phyloP scores from a whole-genome alignment of 2,797 vertebrate genomes.

The Takifugu rubripes region DNA sequence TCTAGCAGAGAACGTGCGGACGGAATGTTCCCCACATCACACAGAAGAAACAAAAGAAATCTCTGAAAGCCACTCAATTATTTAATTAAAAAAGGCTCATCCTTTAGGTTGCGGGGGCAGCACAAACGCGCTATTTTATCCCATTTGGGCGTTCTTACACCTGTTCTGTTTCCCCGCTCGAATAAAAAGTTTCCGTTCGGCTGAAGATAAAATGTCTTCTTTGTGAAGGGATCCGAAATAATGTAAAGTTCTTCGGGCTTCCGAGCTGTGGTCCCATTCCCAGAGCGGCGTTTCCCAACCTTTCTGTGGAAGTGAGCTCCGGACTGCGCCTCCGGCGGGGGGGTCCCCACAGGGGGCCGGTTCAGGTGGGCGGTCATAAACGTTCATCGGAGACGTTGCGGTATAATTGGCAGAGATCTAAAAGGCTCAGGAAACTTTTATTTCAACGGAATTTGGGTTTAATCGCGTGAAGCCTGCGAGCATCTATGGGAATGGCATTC shows the following conservation, averaged over 20 bases:
- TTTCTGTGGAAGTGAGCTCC: slow-evolving; percentile 37
- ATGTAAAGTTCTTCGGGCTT: slow-evolving; percentile 53
- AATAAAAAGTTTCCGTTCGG: slow-evolving; percentile 50
- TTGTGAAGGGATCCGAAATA: slow-evolving; percentile 46
- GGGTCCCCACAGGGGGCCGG: slow-evolving; percentile 32
- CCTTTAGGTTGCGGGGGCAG: slow-evolving; percentile 1
- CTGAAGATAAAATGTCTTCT: slow-evolving; percentile 42
- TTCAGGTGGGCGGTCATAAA: slow-evolving; percentile 54
- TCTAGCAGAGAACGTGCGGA: slow-evolving; percentile 27
- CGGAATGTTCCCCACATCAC: slow-evolving; percentile 15
- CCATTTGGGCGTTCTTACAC: slow-evolving; percentile 55
- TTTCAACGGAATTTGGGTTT: background rate
- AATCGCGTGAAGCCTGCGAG: too few relatives aligned
- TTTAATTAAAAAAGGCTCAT: too few relatives aligned
- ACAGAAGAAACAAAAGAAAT: background rate
- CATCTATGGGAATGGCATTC: too few relatives aligned
- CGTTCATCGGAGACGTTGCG: slow-evolving; percentile 9
- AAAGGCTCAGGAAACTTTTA: background rate
- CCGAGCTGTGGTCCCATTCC: slow-evolving; percentile 67
- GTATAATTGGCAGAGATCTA: background rate
- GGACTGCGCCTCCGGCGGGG: slow-evolving; percentile 41
- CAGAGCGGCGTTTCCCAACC: slow-evolving; percentile 45
- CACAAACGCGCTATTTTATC: slow-evolving; percentile 39
- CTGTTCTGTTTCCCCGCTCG: slow-evolving; percentile 26
- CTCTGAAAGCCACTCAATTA: too few relatives aligned